Percentiles rank a stretch among this genome's conserved stretches.
Evolutionary conservation across 2,888 invertebrate genomes (phyloP).

Genomic region (Molanna angustata): DNA sequence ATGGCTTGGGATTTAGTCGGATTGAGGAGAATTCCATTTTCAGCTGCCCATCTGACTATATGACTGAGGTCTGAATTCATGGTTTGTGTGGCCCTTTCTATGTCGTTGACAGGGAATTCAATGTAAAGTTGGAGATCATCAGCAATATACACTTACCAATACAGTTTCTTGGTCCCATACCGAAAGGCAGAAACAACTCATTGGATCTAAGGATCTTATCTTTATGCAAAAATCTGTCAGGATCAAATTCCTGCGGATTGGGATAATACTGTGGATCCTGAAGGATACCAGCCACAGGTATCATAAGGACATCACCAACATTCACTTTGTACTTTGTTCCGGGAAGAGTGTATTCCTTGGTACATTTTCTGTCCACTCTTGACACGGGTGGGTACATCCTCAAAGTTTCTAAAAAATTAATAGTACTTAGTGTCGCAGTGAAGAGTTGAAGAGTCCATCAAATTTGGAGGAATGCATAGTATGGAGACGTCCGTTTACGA

Average conservation of each 20-base stretch:
- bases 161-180: slow-evolving; percentile 53
- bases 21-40: too few relatives aligned
- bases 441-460: too few relatives aligned
- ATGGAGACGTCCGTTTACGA: too few relatives aligned
- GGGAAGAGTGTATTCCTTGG: slow-evolving; percentile 54
- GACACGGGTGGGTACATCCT: slow-evolving; percentile 57
- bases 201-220: slow-evolving; percentile 51
- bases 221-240: slow-evolving; percentile 56
- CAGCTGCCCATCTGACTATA: too few relatives aligned
- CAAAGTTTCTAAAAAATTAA: too few relatives aligned
- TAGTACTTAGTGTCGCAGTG: too few relatives aligned
- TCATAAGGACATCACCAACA: slow-evolving; percentile 47
- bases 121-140: not conserved
- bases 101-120: too few relatives aligned
- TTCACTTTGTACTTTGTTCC: slow-evolving; percentile 47
- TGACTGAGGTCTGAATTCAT: too few relatives aligned
- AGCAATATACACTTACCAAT: slow-evolving; percentile 50
- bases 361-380: slow-evolving; percentile 53
- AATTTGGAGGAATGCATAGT: too few relatives aligned
- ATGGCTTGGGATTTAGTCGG: too few relatives aligned
- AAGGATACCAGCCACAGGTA: slow-evolving; percentile 53
- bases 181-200: slow-evolving; percentile 55
- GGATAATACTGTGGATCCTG: slow-evolving; percentile 56
- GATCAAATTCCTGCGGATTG: slow-evolving; percentile 53
- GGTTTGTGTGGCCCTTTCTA: too few relatives aligned